Evolutionary conservation across 2,888 invertebrate species (phyloP), one percentile per base, ranked within the genome.

Genomic region (Syritta pipiens): DNA sequence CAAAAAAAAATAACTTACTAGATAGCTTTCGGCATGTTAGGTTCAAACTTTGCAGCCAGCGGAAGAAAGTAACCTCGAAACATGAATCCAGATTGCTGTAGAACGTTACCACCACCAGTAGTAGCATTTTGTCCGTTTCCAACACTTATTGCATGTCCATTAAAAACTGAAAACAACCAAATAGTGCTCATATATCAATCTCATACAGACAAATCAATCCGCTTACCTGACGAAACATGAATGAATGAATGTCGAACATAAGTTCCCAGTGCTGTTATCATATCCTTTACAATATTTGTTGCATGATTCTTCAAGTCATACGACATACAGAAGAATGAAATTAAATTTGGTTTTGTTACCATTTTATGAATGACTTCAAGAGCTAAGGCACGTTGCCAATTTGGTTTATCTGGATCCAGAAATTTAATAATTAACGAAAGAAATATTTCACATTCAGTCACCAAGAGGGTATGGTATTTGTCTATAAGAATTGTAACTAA

Each of bases 381-480:
- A 0, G 99, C 98, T 53, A 98, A 89, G 1, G 97, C 97, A 65
- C 98, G 91, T 88, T 99, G 98, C 99, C 99, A 99, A 81, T 94
- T 91, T 1, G 97, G 97, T 89, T 98, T 97, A 86, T 99, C 99
- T 0, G 96, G 95, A 88, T 99, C 99, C 88, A 99, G 90, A 89
- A 99, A 99, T 89, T 99, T 98, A 30, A 99, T 96, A 57, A 99
- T 95, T 53, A 99, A 90, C 0, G 98, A 98, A 40, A 99, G 90
- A 89, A 99, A 99, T 86, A 99, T 99, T 90, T 99, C 99, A 89
- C 98, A 98, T 89, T 99, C 98, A 0, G 99, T 99, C 24, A 96
- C 93, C 96, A 98, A 89, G 76, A 97, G 91, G 5, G 92, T 92
- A 86, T 98, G 97, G 89, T 97, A 98, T 89, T 96, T 95, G 89